These are phyloP conservation scores for Salvelinus alpinus DNA, from an alignment of 2,113 vertebrate genomes.

Conservation along the genomic window DNA sequence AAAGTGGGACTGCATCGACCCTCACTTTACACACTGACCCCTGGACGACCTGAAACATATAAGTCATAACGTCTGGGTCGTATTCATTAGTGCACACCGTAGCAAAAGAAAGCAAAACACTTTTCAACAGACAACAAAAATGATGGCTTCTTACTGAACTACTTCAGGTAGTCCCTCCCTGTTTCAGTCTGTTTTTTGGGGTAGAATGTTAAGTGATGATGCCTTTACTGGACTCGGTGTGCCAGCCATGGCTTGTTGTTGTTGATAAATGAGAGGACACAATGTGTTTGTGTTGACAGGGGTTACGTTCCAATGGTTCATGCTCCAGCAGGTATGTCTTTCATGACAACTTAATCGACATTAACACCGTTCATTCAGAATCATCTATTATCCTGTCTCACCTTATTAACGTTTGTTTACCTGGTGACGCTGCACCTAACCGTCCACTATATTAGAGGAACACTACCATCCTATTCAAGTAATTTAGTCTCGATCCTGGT, in stretches of 20 bases:
- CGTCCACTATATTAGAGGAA: constrained; percentile 16
- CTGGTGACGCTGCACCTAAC: constrained; percentile 7
- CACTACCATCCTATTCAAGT: constrained; percentile 24
- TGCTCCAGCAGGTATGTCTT: constrained; percentile 51
- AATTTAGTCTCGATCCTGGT: constrained; percentile 14
- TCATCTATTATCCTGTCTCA: constrained; percentile 53
- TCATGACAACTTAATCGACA: constrained; percentile 35
- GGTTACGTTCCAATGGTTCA: constrained; percentile 27
- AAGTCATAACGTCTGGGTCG: constrained; percentile 20
- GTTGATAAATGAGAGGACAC: constrained; percentile 23
- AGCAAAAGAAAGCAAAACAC: no score
- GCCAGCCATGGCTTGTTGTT: constrained; percentile 17
- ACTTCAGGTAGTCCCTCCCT: no score
- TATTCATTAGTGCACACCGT: no score
- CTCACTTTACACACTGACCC: constrained; percentile 1
- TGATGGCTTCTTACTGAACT: no score
- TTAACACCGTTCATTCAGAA: constrained; percentile 49
- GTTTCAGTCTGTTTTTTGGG: neutral
- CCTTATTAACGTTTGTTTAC: constrained; percentile 53
- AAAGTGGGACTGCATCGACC: constrained; percentile 27
- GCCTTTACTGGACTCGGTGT: constrained; percentile 2
- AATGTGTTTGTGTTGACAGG: constrained; percentile 70
- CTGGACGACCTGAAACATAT: constrained; percentile 21
- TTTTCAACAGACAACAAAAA: no score
- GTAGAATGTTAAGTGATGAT: constrained; percentile 24